Evolutionary conservation across 2,113 vertebrate genomes (phyloP), one percentile per base, ranked within the genome.

Genomic region (Pandion haliaetus): DNA sequence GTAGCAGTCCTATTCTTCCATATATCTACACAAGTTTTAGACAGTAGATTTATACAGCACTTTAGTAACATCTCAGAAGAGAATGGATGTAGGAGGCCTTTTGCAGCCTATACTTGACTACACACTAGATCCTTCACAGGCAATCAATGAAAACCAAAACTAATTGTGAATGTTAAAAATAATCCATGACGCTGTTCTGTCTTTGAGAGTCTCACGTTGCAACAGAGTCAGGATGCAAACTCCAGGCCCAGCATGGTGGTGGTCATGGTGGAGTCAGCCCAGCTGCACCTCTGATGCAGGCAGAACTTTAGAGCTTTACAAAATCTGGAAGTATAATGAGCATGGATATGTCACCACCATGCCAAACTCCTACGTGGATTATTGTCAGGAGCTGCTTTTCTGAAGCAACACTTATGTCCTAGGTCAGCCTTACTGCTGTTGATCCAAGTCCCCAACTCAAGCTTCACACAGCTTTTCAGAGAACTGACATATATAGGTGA

Each of bases 131-230:
- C 36, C 66, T 67, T 19, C 77, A 44, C 44, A 25, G 67, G 29
- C 70, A 40, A 59, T 9, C 57, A 72, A 24, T n/a, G 20, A 40
- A 88, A 65, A 10, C 34, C 50, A 13, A 54, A 72, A 14, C 26
- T 40, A 72, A 44, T 40, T 38, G 44, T 0, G 11, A 47, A 32
- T 28, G 42, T 18, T 49, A 11, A 32, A 83, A 77, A 6, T 17
- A 31, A 55, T 7, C 74, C 7, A 0, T 31, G 28, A 4, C 1
- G 8, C 18, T 16, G 12, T 21, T 45, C 42, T 61, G 3, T 3
- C 42, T 38, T 9, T 5, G 52, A 55, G 23, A 36, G 36, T 10
- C 29, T 77, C 62, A 1, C 20, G 13, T 7, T 8, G 24, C 38
- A 55, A 40, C 55, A 54, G 40, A 42, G 34, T 3, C 44, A 49